These are phyloP conservation scores for Morone saxatilis DNA, from an alignment of 2,113 vertebrate genomes.

Conservation along the genomic window DNA sequence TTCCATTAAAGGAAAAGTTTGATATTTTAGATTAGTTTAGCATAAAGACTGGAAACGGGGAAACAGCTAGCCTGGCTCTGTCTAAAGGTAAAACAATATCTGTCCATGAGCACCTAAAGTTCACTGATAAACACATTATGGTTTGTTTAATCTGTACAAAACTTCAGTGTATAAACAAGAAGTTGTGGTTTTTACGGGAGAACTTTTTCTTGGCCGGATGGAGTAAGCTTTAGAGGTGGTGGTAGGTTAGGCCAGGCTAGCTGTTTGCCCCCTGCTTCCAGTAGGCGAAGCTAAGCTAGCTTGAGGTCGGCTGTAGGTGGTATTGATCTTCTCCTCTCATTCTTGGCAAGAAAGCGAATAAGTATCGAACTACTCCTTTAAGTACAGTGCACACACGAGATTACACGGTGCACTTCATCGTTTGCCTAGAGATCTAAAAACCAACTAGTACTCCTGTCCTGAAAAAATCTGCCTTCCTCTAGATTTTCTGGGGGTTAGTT, in stretches of 20 bases:
- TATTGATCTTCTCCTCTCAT: background rate
- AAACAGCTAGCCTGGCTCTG: no score
- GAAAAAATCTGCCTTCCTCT: background rate
- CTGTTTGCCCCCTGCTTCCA: no score
- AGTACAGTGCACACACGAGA: background rate
- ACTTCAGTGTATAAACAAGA: background rate
- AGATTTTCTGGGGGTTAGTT: background rate
- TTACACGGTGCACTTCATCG: background rate
- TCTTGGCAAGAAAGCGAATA: background rate
- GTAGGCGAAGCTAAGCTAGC: background rate
- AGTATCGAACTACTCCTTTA: background rate
- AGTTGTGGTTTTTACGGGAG: background rate
- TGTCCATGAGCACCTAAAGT: background rate
- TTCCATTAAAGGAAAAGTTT: background rate
- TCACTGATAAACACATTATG: background rate
- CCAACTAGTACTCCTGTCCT: background rate
- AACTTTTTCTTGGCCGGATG: background rate
- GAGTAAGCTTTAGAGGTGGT: background rate
- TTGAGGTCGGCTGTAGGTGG: no score
- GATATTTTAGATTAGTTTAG: background rate
- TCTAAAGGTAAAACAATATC: no score
- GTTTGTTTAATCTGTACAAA: background rate
- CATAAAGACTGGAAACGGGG: background rate
- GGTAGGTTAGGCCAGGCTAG: no score
- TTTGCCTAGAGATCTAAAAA: background rate